Conservation (phyloP, 2,888 invertebrate species). For the Onchidella celtica region DNA sequence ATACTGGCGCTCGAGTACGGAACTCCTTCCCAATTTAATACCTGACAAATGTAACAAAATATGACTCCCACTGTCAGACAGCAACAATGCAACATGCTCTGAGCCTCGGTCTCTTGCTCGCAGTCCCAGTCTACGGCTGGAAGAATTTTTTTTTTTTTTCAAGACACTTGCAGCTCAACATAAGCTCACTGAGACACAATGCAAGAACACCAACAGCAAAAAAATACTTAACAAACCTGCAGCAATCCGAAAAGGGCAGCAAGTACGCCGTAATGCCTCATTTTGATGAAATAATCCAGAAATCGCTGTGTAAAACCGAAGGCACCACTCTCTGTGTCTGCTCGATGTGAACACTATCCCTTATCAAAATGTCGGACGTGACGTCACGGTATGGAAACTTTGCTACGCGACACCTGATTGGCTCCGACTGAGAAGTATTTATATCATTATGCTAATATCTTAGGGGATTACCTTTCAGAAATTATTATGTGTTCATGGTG, state of each 20-base stretch:
- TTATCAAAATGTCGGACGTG: conserved; percentile 47
- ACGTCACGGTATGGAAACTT: conserved; percentile 35
- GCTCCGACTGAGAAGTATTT: not conserved
- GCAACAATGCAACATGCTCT: no score
- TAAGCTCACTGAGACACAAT: no score
- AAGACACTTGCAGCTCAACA: no score
- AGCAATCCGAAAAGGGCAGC: conserved; percentile 25
- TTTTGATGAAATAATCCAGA: conserved; percentile 31
- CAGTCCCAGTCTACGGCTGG: no score
- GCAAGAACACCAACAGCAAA: no score
- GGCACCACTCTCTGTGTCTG: not conserved
- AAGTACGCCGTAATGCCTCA: conserved; percentile 28
- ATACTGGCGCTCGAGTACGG: no score
- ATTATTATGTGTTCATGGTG: no score
- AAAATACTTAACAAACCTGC: conserved; percentile 35
- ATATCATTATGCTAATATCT: conserved; percentile 38
- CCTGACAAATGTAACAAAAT: no score
- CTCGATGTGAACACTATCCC: not conserved
- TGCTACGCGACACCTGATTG: conserved; percentile 13
- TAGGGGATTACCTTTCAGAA: not conserved
- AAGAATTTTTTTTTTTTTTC: no score
- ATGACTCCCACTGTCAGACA: no score
- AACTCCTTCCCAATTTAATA: no score
- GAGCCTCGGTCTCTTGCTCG: no score
- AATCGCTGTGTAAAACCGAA: not conserved